phyloP scores from a whole-genome alignment of 2,797 vertebrate species.

The Cossypha dichroa region DNA sequence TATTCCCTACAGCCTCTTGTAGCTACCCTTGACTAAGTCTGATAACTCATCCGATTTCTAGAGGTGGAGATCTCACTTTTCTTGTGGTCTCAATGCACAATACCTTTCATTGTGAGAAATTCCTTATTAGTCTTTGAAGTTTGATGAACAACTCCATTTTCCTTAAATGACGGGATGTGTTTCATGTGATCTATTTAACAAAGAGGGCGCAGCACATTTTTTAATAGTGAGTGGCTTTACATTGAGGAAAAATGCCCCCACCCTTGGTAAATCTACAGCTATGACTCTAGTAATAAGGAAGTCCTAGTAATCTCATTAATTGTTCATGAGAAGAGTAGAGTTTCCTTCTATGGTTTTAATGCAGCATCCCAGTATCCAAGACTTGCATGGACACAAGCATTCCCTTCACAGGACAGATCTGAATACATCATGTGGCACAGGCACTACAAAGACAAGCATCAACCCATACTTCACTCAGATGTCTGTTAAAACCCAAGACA shows the following conservation, averaged over 20 bases:
- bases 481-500: not conserved
- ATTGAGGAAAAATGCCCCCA: not conserved
- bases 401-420: not conserved
- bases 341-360: not conserved
- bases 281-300: constrained; percentile 5
- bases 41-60: not conserved
- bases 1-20: not conserved
- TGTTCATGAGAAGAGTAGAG: not conserved
- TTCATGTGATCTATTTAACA: constrained; percentile 14
- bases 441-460: not conserved
- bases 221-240: not conserved
- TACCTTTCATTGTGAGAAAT: not conserved
- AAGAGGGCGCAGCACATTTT: constrained; percentile 42
- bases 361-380: not conserved
- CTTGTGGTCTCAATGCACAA: not conserved
- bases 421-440: not conserved
- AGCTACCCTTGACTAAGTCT: not conserved
- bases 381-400: not conserved
- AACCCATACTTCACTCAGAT: not conserved
- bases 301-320: not conserved
- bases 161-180: not conserved
- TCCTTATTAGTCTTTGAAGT: not conserved
- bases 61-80: not conserved
- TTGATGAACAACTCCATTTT: not conserved
- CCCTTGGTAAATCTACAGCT: constrained; percentile 24